Evolutionary conservation across 2,888 invertebrate species (phyloP).

Genomic region (Campoletis raptor): DNA sequence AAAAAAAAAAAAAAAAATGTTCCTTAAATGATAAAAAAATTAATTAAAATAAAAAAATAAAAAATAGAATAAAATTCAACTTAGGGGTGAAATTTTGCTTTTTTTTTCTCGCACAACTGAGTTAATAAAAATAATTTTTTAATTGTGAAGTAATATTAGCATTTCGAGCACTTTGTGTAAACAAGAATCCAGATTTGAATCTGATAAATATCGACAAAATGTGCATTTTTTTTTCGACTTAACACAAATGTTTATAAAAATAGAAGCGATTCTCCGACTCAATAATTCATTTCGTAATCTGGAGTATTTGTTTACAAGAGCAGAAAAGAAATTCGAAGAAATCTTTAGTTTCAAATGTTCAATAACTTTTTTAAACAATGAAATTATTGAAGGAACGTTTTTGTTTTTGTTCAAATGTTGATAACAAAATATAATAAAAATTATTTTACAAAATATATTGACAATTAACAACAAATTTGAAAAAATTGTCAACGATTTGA

Average conservation of each 20-base stretch:
- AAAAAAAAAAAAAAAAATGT: no score
- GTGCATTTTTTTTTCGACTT: not conserved
- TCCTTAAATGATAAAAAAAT: no score
- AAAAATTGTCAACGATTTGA: not conserved
- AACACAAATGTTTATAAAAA: not conserved
- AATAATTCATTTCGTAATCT: slow-evolving; percentile 4
- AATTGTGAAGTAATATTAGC: not conserved
- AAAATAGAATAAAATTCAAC: not conserved
- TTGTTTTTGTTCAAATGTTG: not conserved
- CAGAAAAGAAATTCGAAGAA: slow-evolving; percentile 7
- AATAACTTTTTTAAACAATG: not conserved
- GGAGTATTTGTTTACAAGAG: not conserved
- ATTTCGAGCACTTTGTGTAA: not conserved
- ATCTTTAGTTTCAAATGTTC: not conserved
- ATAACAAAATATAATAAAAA: no score
- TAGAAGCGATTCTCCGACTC: not conserved
- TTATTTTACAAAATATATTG: not conserved
- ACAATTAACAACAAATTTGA: not conserved
- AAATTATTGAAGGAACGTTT: not conserved
- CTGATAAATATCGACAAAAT: not conserved
- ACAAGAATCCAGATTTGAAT: not conserved
- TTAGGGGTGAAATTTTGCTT: not conserved
- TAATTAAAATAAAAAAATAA: slow-evolving; percentile 1
- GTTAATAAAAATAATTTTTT: not conserved
- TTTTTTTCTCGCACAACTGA: not conserved